Percentiles rank a stretch among this genome's conserved stretches.
Conservation (phyloP, 2,113 vertebrate species). For the Bubo bubo region DNA sequence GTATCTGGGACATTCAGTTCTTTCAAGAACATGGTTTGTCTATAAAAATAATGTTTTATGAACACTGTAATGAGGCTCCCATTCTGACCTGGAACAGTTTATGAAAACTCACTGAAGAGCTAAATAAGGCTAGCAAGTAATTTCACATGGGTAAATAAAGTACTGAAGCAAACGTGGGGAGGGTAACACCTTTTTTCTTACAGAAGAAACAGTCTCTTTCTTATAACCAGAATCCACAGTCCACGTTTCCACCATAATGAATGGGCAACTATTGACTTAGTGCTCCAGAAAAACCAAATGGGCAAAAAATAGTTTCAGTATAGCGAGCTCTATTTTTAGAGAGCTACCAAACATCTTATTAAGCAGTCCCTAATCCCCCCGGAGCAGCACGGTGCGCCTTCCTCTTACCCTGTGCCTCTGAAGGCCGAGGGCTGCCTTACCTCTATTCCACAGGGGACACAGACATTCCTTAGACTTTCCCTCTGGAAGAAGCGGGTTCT, state of each 20-base stretch:
- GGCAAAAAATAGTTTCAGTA: neutral
- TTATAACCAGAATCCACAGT: neutral
- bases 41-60: neutral
- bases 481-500: neutral
- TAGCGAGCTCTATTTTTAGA: neutral
- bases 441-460: neutral
- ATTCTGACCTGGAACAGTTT: neutral
- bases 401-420: neutral
- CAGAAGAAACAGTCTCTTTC: neutral
- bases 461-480: neutral
- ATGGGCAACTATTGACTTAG: neutral
- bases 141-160: neutral
- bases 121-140: neutral
- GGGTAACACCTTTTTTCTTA: neutral
- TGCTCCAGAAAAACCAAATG: neutral
- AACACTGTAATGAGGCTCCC: neutral
- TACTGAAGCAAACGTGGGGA: neutral
- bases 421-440: neutral
- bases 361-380: neutral
- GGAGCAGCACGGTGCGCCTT: neutral
- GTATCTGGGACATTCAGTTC: neutral
- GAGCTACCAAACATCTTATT: neutral
- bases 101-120: neutral
- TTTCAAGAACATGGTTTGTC: neutral
- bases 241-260: neutral